phyloP scores from a whole-genome alignment of 2,113 vertebrate genomes.

The Murina feae region DNA sequence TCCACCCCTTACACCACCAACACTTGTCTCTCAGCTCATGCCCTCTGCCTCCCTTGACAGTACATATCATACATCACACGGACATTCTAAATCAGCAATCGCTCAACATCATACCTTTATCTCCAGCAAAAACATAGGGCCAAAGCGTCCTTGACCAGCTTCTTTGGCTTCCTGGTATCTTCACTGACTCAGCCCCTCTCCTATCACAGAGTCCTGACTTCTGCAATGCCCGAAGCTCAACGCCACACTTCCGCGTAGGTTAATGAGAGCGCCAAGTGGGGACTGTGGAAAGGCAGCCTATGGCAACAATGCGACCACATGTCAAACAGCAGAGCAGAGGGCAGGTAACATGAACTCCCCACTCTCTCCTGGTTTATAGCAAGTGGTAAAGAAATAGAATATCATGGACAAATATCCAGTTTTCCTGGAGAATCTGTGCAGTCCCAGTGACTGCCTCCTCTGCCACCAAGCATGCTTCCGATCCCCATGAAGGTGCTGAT shows the following conservation, averaged over 20 bases:
- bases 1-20: not conserved
- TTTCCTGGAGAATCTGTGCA: not conserved
- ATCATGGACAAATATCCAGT: accelerated
- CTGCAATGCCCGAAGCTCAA: not conserved
- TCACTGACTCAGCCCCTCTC: not conserved
- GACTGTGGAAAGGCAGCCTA: not conserved
- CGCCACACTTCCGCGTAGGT: not conserved
- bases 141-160: not conserved
- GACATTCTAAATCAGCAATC: not conserved
- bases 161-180: not conserved
- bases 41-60: not conserved
- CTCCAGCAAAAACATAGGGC: not conserved
- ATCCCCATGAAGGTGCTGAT: not conserved
- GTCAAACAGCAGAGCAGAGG: not conserved
- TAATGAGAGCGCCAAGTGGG: not conserved
- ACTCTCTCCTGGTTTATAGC: not conserved
- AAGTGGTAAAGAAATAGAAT: not conserved
- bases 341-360: not conserved
- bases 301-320: accelerated
- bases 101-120: not conserved
- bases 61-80: not conserved
- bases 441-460: not conserved
- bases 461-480: no score
- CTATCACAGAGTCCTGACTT: not conserved
- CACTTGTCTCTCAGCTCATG: not conserved